Evolutionary conservation across 2,888 invertebrate species (phyloP).

Genomic region (Petrolisthes cinctipes): DNA sequence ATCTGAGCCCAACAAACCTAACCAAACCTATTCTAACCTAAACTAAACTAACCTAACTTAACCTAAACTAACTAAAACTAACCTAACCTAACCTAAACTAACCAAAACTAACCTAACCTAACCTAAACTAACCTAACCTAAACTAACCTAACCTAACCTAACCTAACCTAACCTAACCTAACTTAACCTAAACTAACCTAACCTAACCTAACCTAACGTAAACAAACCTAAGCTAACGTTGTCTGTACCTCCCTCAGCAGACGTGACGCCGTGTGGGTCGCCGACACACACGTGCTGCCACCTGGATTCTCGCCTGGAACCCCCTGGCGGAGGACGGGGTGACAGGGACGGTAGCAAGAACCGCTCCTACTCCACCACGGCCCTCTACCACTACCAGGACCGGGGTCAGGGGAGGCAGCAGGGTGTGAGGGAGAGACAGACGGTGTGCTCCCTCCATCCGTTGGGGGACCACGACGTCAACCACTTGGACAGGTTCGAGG

Average conservation of each 20-base stretch:
- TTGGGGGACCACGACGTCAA: conserved; percentile 53
- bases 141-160: no score
- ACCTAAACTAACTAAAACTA: no score
- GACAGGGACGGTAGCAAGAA: conserved; percentile 34
- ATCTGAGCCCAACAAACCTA: no score
- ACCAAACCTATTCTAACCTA: no score
- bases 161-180: no score
- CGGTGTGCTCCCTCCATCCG: conserved; percentile 54
- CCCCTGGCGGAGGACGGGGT: neutral
- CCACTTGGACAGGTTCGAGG: conserved; percentile 32
- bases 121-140: no score
- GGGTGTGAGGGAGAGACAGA: conserved; percentile 39
- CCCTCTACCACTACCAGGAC: conserved; percentile 29
- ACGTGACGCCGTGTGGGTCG: conserved; percentile 47
- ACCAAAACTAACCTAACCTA: no score
- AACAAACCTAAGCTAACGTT: neutral
- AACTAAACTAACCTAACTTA: no score
- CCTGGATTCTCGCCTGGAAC: conserved; percentile 36
- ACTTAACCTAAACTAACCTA: no score
- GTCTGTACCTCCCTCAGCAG: conserved; percentile 21
- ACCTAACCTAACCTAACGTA: neutral
- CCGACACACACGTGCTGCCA: conserved; percentile 47
- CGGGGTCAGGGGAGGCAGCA: neutral
- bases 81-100: no score
- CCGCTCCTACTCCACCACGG: conserved; percentile 62